phyloP scores from a whole-genome alignment of 2,797 vertebrate species.

The Crypturellus tataupa region DNA sequence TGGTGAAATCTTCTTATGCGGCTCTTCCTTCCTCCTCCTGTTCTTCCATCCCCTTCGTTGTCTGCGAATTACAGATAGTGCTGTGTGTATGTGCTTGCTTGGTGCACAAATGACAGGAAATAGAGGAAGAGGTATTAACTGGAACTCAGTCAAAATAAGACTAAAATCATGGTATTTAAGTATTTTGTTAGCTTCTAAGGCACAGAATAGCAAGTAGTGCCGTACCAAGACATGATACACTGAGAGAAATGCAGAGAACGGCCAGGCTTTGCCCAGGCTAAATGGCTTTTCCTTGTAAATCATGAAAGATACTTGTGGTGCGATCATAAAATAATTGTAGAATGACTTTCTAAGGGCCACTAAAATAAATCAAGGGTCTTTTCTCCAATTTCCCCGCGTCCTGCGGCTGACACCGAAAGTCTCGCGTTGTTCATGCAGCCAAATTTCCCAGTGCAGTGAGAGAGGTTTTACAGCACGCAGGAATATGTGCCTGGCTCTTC shows the following conservation, averaged over 20 bases:
- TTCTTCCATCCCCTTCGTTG: not conserved
- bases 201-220: not conserved
- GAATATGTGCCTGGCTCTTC: not conserved
- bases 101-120: not conserved
- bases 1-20: not conserved
- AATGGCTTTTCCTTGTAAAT: conserved; percentile 7
- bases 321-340: not conserved
- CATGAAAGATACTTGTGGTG: not conserved
- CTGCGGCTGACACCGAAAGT: not conserved
- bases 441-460: not conserved
- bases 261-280: not conserved
- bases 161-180: not conserved
- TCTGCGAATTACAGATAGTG: not conserved
- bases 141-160: not conserved
- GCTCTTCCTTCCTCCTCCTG: not conserved
- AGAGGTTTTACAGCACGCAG: not conserved
- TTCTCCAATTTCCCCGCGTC: not conserved
- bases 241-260: not conserved
- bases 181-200: conserved; percentile 32
- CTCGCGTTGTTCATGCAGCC: not conserved
- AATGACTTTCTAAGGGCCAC: not conserved
- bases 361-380: not conserved
- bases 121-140: conserved; percentile 39
- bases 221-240: not conserved
- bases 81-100: not conserved